phyloP scores from a whole-genome alignment of 1,140 invertebrate genomes.

The Brachionus paranguensis region DNA sequence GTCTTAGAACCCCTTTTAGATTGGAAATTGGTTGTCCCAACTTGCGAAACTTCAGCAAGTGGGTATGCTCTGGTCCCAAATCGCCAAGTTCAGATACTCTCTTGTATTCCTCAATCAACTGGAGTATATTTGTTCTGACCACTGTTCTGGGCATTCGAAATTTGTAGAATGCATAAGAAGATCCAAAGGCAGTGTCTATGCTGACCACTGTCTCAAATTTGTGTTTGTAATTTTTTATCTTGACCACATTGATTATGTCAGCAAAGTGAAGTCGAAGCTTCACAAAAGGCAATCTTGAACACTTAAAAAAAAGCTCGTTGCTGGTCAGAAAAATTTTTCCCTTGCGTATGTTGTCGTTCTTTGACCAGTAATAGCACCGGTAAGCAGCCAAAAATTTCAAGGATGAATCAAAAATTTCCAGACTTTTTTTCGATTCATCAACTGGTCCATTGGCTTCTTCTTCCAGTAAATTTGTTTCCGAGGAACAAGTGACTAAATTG shows the following conservation, averaged over 20 bases:
- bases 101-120: background rate
- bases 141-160: background rate
- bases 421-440: no score
- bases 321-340: background rate
- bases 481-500: background rate
- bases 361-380: constrained; percentile 2
- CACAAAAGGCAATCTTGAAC: background rate
- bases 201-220: background rate
- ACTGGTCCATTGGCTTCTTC: background rate
- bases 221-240: constrained; percentile 17
- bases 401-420: no score
- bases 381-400: background rate
- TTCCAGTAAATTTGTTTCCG: background rate
- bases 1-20: background rate
- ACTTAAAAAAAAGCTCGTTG: background rate
- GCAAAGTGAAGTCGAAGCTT: background rate
- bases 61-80: background rate
- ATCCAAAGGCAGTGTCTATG: background rate
- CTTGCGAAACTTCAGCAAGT: background rate
- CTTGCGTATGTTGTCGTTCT: background rate
- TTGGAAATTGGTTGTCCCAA: background rate
- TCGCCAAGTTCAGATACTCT: background rate
- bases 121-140: background rate
- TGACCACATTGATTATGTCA: background rate
- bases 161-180: constrained; percentile 8